Percentiles rank a stretch among this genome's conserved stretches.
Evolutionary conservation across 64 coral and sea anemone genomes (phyloP).

Genomic region (Astreopora myriophthalma): DNA sequence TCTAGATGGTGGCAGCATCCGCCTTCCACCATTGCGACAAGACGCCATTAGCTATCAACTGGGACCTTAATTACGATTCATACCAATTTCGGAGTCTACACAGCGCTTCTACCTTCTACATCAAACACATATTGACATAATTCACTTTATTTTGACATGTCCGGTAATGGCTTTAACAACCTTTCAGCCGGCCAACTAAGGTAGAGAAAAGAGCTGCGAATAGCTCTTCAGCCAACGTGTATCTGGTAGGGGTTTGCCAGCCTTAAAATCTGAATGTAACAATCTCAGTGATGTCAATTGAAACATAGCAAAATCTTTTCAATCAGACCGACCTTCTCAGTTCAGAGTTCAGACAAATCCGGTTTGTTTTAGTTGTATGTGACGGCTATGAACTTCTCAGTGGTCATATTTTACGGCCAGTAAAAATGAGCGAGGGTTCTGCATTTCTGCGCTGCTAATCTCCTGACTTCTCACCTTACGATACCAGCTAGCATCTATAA

Average conservation of each 20-base stretch:
- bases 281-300: too few relatives aligned
- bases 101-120: not conserved
- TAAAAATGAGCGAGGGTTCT: not conserved
- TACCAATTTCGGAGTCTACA: too few relatives aligned
- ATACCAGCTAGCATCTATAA: not conserved
- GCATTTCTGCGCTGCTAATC: not conserved
- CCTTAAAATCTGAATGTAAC: not conserved
- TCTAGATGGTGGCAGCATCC: too few relatives aligned
- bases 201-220: not conserved
- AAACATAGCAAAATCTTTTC: not conserved
- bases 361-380: not conserved
- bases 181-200: not conserved
- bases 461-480: not conserved
- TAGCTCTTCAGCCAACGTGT: not conserved
- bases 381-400: not conserved
- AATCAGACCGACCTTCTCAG: too few relatives aligned
- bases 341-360: not conserved
- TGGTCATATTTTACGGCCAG: not conserved
- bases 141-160: not conserved
- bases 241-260: not conserved
- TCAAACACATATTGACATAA: not conserved
- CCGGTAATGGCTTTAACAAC: not conserved
- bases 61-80: not conserved
- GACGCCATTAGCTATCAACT: too few relatives aligned
- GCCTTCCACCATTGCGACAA: too few relatives aligned